These are phyloP conservation scores for Caradrina clavipalpis DNA, from an alignment of 2,888 invertebrate species.

Conservation along the genomic window DNA sequence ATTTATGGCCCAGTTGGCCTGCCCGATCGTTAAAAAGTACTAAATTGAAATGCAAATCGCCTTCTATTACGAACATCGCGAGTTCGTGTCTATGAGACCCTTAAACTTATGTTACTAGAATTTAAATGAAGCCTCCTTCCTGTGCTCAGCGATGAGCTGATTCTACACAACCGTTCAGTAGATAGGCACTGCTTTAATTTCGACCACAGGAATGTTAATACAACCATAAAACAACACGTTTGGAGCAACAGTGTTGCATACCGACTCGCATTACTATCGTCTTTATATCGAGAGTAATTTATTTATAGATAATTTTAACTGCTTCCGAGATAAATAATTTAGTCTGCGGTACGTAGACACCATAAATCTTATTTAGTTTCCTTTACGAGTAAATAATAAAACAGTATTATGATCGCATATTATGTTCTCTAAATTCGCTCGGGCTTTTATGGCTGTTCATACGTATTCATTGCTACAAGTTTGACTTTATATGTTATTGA, in stretches of 20 bases:
- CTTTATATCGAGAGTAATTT: conserved; percentile 66
- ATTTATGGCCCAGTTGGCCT: conserved; percentile 52
- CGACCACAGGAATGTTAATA: conserved; percentile 53
- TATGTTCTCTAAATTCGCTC: conserved; percentile 48
- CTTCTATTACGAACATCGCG: conserved; percentile 66
- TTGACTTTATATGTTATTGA: conserved; percentile 32
- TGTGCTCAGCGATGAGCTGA: conserved; percentile 55
- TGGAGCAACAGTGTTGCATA: conserved; percentile 54
- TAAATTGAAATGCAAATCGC: conserved; percentile 69
- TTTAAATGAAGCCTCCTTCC: conserved; percentile 64
- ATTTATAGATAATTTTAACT: conserved; percentile 71
- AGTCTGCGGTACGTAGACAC: conserved; percentile 63
- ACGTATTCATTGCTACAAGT: conserved; percentile 30
- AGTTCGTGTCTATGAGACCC: conserved; percentile 68
- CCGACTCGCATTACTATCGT: conserved; percentile 59
- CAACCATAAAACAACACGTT: conserved; percentile 40
- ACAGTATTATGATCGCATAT: conserved; percentile 52
- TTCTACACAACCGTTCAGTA: conserved; percentile 39
- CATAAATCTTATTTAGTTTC: conserved; percentile 70
- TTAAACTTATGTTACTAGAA: conserved; percentile 61
- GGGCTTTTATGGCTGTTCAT: conserved; percentile 37
- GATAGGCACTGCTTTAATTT: conserved; percentile 50
- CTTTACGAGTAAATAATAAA: conserved; percentile 64
- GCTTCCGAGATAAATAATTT: conserved; percentile 73
- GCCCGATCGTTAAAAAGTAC: conserved; percentile 63